Conservation (phyloP, 2,113 vertebrate genomes). For the Butastur rufipennis region DNA sequence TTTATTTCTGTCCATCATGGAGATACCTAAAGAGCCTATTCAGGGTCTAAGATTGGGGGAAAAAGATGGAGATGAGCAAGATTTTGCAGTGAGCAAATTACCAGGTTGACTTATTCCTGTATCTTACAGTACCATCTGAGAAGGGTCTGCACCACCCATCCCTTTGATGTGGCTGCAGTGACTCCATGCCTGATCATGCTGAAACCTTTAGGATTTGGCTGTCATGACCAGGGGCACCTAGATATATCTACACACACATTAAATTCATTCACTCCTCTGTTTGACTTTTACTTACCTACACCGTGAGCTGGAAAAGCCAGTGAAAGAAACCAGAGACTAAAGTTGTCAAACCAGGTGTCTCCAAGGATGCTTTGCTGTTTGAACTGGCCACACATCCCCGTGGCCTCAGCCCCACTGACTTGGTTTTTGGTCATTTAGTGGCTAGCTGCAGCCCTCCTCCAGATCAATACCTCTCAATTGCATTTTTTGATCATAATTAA, state of each 20-base stretch:
- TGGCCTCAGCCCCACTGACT: not conserved
- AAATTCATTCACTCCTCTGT: not conserved
- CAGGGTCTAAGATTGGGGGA: not conserved
- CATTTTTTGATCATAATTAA: slow-evolving; percentile 61
- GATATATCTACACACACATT: not conserved
- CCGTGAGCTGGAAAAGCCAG: not conserved
- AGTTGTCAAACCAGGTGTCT: not conserved
- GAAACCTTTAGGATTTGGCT: not conserved
- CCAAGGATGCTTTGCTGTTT: not conserved
- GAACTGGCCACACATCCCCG: not conserved
- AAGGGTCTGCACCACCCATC: not conserved
- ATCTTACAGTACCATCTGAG: not conserved
- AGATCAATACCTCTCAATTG: slow-evolving; percentile 44
- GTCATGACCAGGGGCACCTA: not conserved
- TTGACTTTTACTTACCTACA: not conserved
- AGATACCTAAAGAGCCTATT: not conserved
- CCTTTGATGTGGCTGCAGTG: accelerated
- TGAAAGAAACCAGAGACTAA: not conserved
- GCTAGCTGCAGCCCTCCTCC: not conserved
- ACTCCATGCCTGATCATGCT: not conserved
- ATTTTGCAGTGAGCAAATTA: not conserved
- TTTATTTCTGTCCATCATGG: not conserved
- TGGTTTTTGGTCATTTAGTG: not conserved
- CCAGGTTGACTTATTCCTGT: not conserved
- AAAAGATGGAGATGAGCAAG: not conserved